Base-by-base conservation (phyloP, 2,113 vertebrate species). In the Saccopteryx leptura region DNA sequence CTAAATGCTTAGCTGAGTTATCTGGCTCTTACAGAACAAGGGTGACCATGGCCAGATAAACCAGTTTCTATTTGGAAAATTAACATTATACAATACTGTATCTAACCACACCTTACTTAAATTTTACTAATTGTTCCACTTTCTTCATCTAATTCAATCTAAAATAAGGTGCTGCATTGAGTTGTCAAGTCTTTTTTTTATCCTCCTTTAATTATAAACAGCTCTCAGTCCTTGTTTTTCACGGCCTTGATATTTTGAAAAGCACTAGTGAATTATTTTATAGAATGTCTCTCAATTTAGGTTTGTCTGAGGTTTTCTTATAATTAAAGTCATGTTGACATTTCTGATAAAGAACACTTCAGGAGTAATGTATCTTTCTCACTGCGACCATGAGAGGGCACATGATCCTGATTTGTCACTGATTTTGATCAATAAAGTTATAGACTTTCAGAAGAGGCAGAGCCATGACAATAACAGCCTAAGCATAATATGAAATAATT, bases 391-490 rank as follows among this genome's bases (percentile, higher is more conserved):
- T 50, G 72, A 85, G 31, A 50, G 79, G 33, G 28, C 50, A 79
- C 33, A 18, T 68, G 46, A 61, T 63, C 9, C 48, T 48, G 69
- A 61, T 83, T 75, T 79, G 69, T 60, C 24, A 74, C 56, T 90
- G 90, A 72, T 80, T 85, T 93, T 96, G 50, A 89, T 74, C 72
- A 66, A 19, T 79, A 71, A 72, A 90, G 58, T 74, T 78, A 39
- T 23, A 52, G 79, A 33, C 56, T 90, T 90, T 76, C 56, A 90
- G 48, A 72, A 85, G 33, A 85, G 11, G 26, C 8, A 90, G 0
- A 79, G 31, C 31, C 56, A 75, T 66, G 15, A 31, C 33, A 85
- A 39, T 65, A 54, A 88, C 5, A 14, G 52, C 52, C 18, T 92
- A 52, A 68, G 1, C 10, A 86, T 46, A 80, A 93, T 26, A 69